Conservation (phyloP, 2,797 vertebrate species). For the Phyllotis vaccarum region DNA sequence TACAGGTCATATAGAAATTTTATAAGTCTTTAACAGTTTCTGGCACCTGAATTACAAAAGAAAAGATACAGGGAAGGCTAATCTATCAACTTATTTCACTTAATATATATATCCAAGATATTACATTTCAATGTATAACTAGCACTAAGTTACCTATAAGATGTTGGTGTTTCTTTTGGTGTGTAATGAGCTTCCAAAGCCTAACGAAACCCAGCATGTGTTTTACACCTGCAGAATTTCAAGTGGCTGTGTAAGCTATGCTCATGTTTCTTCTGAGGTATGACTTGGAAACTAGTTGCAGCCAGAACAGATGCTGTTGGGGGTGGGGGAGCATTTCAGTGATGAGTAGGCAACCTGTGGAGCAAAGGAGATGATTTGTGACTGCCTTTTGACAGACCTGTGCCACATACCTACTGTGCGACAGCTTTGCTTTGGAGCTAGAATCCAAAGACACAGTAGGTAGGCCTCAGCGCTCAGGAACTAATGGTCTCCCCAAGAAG, state of each 20-base stretch:
- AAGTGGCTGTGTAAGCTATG: neutral
- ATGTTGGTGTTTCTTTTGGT: neutral
- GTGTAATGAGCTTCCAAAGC: neutral
- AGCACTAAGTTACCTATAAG: neutral
- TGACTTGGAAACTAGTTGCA: neutral
- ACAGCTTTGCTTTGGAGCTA: neutral
- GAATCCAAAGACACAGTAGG: neutral
- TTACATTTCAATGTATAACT: neutral
- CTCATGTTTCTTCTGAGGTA: neutral
- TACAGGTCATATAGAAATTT: neutral
- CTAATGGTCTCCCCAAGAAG: neutral
- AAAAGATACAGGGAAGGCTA: neutral
- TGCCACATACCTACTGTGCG: neutral
- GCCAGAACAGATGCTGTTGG: neutral
- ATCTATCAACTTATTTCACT: neutral
- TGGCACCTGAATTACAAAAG: neutral
- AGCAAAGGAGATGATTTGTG: neutral
- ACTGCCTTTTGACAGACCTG: neutral
- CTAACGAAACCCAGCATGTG: neutral
- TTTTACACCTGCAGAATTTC: neutral
- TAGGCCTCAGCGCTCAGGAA: neutral
- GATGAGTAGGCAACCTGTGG: accelerated
- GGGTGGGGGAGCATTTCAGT: neutral
- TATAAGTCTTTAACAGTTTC: neutral
- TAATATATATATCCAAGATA: neutral